A percentile compares a stretch with the other conserved stretches of the same genome.
These are phyloP conservation scores for Protaetia brevitarsis DNA, from an alignment of 1,140 invertebrate genomes.

Conservation along the genomic window DNA sequence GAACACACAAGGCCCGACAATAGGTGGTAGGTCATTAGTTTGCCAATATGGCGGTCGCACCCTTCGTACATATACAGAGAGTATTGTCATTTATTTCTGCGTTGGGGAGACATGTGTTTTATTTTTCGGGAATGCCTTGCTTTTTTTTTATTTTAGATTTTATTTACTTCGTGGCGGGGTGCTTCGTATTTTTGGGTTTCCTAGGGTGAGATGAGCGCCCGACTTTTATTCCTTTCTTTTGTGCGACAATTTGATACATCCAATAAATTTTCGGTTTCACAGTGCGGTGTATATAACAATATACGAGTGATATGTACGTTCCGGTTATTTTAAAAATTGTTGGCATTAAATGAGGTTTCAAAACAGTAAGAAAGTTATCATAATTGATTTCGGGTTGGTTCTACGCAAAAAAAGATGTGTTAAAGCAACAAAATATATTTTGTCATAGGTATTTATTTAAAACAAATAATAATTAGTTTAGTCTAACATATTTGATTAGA, in stretches of 20 bases:
- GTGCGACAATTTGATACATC: not conserved
- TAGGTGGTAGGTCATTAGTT: slow-evolving; percentile 27
- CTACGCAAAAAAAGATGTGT: too few species aligned
- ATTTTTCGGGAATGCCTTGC: not conserved
- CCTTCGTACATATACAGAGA: slow-evolving; percentile 13
- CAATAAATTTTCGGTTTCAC: slow-evolving; percentile 12
- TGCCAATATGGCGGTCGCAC: slow-evolving; percentile 24
- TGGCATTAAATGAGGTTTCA: too few species aligned
- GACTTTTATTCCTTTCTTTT: slow-evolving; percentile 9
- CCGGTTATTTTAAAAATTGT: too few species aligned
- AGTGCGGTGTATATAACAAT: too few species aligned
- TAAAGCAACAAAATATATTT: too few species aligned
- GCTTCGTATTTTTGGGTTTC: not conserved
- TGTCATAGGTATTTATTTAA: too few species aligned
- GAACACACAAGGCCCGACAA: slow-evolving; percentile 19
- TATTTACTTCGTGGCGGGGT: not conserved
- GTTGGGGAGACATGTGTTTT: not conserved
- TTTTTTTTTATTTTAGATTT: slow-evolving; percentile 16
- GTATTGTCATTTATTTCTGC: slow-evolving; percentile 13
- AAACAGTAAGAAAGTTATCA: too few species aligned
- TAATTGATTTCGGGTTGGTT: too few species aligned
- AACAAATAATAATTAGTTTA: too few species aligned
- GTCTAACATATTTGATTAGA: too few species aligned
- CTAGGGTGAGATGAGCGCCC: not conserved
- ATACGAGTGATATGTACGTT: too few species aligned